Evolutionary conservation across 2,888 invertebrate species (phyloP).

Genomic region (Yponomeuta malinellus): DNA sequence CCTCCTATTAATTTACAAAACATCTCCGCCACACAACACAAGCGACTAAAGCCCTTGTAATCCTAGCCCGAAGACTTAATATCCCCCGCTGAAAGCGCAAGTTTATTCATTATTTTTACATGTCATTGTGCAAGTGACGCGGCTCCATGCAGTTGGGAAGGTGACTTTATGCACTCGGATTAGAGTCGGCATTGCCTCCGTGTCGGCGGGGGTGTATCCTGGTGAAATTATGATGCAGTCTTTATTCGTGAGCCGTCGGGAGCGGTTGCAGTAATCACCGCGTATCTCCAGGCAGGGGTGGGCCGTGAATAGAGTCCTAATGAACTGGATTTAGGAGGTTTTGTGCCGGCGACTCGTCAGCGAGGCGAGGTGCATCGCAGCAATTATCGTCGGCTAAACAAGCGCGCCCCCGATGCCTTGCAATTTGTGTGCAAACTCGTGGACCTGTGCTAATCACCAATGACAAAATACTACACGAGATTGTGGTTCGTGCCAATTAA

Average conservation of each 20-base stretch:
- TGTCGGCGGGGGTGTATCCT: constrained; percentile 59
- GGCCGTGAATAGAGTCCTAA: constrained; percentile 73
- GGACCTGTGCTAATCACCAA: neutral
- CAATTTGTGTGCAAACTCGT: constrained; percentile 25
- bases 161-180: constrained; percentile 42
- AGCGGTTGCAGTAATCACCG: constrained; percentile 77
- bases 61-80: constrained; percentile 42
- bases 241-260: constrained; percentile 76
- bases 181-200: constrained; percentile 51
- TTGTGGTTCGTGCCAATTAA: too few relatives aligned
- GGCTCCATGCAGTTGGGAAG: constrained; percentile 38
- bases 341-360: constrained; percentile 71
- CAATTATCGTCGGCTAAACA: constrained; percentile 72
- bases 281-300: constrained; percentile 75
- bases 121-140: constrained; percentile 74
- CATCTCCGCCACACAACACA: constrained; percentile 49
- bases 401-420: constrained; percentile 52
- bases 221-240: constrained; percentile 76
- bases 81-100: constrained; percentile 43
- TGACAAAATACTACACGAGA: neutral
- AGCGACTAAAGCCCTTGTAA: constrained; percentile 43
- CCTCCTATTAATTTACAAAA: constrained; percentile 75
- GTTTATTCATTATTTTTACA: constrained; percentile 77
- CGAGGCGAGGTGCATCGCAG: constrained; percentile 63
- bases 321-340: constrained; percentile 77